Evolutionary conservation across 92 coral and sea anemone genomes (phyloP), one percentile per base, ranked within the genome.

Genomic region (Porites divaricata): DNA sequence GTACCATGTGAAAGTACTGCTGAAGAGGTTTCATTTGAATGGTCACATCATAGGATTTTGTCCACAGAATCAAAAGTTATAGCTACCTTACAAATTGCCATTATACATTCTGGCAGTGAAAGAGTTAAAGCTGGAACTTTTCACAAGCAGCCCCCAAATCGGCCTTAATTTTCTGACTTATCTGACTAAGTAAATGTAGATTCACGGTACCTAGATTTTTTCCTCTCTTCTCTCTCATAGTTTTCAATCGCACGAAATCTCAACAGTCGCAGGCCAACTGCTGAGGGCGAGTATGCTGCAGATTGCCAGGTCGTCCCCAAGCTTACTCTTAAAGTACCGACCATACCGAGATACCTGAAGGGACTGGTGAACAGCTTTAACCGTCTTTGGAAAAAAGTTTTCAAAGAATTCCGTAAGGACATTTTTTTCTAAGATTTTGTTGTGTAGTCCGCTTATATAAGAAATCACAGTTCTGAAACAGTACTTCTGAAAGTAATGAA

Each of bases 281-380:
- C 78, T 9, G 84, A 83, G 28, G 89, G 78, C 16, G 70, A 78
- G 16, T 78, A 74, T 19, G 62, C 71, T 49, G 82, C 57, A 70
- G 80, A 80, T 1, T 51, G 19, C 28, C 64, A 28, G 22, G 59
- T 90, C 22, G 78, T 76, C 49, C 91, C 94, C 9, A 75, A 83
- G 59, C 57, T 90, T 8, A 75, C 88, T 16, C 84, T 83, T 50
- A 84, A 78, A 70, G 59, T 90, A 9, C 91, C 94, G 2, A 19
- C 68, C 15, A 35, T 77, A 19, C 88, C 88, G 28, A 64, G 61
- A 22, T 49, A 61, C 14, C 63, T 81, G 0, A 64, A 19, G 16
- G n/a, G 61, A 0, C 49, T 81, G 6, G 70, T 79, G 62, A 63
- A 87, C 52, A 71, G 70, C 5, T 81, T 75, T 41, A 75, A 9